phyloP scores from a whole-genome alignment of 2,113 vertebrate species.

The Morone saxatilis region DNA sequence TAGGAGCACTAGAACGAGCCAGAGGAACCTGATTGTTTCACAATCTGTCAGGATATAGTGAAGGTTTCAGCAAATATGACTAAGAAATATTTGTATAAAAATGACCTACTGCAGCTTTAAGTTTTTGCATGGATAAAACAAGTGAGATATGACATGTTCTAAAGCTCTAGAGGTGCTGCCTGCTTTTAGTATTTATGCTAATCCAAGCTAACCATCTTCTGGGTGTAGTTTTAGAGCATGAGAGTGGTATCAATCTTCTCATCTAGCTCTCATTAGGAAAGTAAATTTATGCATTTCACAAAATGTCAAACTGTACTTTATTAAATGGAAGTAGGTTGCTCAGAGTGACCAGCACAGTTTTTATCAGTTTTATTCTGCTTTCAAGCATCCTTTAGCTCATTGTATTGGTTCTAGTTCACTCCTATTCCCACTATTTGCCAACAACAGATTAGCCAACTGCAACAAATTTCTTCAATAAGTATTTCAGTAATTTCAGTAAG shows the following conservation, averaged over 20 bases:
- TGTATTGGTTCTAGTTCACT: background rate
- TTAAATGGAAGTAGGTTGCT: background rate
- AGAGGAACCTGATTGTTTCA: too few relatives aligned
- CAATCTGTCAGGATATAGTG: too few relatives aligned
- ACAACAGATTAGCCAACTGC: background rate
- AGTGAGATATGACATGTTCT: too few relatives aligned
- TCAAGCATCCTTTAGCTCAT: background rate
- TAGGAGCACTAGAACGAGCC: too few relatives aligned
- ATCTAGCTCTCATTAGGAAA: background rate
- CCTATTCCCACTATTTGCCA: background rate
- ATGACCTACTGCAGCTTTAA: too few relatives aligned
- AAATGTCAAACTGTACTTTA: background rate
- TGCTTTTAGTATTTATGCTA: too few relatives aligned
- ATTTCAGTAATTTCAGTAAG: slow-evolving; percentile 26
- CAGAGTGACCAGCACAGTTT: background rate
- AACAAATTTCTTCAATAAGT: slow-evolving; percentile 4
- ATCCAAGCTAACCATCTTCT: background rate
- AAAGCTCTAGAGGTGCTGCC: too few relatives aligned
- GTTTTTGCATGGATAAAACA: too few relatives aligned
- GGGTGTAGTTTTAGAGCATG: background rate
- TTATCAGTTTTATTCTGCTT: background rate
- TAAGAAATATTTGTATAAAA: too few relatives aligned
- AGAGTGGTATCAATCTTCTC: background rate
- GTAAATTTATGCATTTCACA: background rate
- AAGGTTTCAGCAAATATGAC: too few relatives aligned